Evolutionary conservation across 2,888 invertebrate genomes (phyloP), one percentile per base, ranked within the genome.

Genomic region (Aleiodes testaceus): DNA sequence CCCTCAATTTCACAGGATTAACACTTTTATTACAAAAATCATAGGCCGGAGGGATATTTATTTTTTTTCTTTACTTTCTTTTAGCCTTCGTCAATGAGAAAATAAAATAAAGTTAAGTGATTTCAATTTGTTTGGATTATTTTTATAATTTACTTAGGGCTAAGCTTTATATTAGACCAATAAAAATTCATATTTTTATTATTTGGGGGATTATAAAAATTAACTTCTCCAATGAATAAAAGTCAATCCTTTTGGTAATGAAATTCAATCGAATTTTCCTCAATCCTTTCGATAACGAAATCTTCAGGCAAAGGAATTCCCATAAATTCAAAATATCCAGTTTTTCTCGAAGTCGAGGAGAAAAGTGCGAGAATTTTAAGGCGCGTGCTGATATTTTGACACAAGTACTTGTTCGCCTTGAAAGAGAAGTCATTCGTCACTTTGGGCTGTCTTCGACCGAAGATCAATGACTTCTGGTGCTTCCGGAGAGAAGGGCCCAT

Each of bases 1-100:
- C 42, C 59, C 55, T 7, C 55, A 16, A 59, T 59, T 59, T 36
- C 36, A 59, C 59, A n/a, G 59, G 59, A 59, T 59, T 59, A 59
- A 42, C 59, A 59, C 42, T 59, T 36, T 59, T 42, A 59, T 59
- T 42, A 20, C 59, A 59, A 59, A 59, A 59, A 59, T 59, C 59
- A 59, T 59, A 30, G 30, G 36, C 36, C 12, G 16, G 30, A 30
- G n/a, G n/a, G 30, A 14, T n/a, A 55, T 55, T 26, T 11, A 5
- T 12, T 55, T 16, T 42, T 59, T 59, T 36, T 36, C 36, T 36
- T 9, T 36, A 2, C 11, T 36, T 36, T 9, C 11, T 36, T 36
- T 11, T 36, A 9, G 36, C 36, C 36, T 59, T 59, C 14, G 7
- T 14, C 16, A 55, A 55, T 12, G 26, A 53, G 59, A 20, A 20